Percentiles rank a stretch among this genome's conserved stretches.
phyloP scores from a whole-genome alignment of 2,797 vertebrate species.

The Cossypha polioptera region DNA sequence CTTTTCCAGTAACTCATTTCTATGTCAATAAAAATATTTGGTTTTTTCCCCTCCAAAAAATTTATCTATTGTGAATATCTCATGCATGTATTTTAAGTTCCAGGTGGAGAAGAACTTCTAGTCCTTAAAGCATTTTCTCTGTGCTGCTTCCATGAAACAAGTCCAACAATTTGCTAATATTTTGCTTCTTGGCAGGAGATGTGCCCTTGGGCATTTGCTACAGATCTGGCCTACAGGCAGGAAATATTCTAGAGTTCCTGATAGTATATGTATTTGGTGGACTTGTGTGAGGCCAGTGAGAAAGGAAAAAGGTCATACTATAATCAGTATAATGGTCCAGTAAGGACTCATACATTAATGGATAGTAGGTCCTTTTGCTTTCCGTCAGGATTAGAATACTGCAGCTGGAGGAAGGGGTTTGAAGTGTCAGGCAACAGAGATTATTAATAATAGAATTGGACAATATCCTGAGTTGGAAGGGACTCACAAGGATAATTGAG shows the following conservation, averaged over 20 bases:
- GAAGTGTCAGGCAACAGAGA: not conserved
- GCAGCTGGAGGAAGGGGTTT: not conserved
- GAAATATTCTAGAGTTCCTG: not conserved
- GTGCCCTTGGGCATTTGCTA: not conserved
- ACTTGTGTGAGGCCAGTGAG: not conserved
- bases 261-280: not conserved
- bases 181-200: not conserved
- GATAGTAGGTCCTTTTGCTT: not conserved
- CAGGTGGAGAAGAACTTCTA: not conserved
- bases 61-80: not conserved
- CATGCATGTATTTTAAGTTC: not conserved
- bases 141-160: not conserved
- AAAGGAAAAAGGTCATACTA: not conserved
- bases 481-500: not conserved
- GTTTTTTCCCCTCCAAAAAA: accelerated
- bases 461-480: not conserved
- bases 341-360: not conserved
- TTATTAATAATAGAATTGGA: not conserved
- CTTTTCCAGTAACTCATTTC: not conserved
- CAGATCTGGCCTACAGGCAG: not conserved
- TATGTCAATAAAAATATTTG: not conserved
- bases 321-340: not conserved
- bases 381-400: not conserved
- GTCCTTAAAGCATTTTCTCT: not conserved
- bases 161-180: not conserved